These are phyloP conservation scores for Nasonia vitripennis DNA, from an alignment of 1,140 invertebrate species.

Conservation along the genomic window DNA sequence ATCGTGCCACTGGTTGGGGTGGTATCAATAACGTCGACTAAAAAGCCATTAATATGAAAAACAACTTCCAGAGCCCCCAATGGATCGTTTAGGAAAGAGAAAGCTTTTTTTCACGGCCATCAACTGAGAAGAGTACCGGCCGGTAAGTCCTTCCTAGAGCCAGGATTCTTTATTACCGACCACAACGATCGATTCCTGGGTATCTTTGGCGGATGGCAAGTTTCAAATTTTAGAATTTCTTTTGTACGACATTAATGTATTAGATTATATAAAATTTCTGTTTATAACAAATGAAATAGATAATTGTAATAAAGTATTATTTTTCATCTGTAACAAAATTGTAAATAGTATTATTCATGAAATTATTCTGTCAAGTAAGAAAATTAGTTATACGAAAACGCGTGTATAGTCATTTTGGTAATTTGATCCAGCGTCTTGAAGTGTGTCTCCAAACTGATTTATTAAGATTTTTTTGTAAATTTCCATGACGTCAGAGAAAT, in stretches of 20 bases:
- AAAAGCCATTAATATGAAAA: conserved; percentile 25
- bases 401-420: neutral
- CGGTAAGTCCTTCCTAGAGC: conserved; percentile 64
- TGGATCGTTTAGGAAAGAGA: conserved; percentile 50
- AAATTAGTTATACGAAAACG: too few relatives aligned
- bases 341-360: too few relatives aligned
- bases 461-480: neutral
- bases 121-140: conserved; percentile 56
- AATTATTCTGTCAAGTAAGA: too few relatives aligned
- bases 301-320: too few relatives aligned
- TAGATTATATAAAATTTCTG: too few relatives aligned
- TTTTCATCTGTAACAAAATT: too few relatives aligned
- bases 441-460: too few relatives aligned
- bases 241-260: too few relatives aligned
- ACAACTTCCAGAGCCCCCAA: conserved; percentile 48
- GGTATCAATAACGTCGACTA: neutral
- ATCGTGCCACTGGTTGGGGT: neutral
- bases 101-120: conserved; percentile 48
- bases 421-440: neutral
- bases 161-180: conserved; percentile 69
- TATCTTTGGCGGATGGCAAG: neutral
- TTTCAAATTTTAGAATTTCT: too few relatives aligned
- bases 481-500: neutral
- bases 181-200: conserved; percentile 64
- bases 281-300: too few relatives aligned